Percentiles rank a stretch among this genome's conserved stretches.
phyloP scores from a whole-genome alignment of 2,113 vertebrate genomes.

The Aramus guarauna region DNA sequence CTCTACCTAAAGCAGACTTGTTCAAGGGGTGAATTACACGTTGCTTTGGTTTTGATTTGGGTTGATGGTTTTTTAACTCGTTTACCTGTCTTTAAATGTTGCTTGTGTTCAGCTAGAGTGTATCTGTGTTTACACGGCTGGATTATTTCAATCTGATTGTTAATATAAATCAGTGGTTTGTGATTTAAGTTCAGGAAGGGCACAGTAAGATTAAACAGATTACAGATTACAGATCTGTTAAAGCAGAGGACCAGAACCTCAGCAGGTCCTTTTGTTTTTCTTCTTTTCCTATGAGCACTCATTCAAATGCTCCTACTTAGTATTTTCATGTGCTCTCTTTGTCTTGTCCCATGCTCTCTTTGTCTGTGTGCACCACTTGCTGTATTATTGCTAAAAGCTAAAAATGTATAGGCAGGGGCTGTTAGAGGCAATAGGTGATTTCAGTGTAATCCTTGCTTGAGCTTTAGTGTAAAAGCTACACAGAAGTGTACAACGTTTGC shows the following conservation, averaged over 20 bases:
- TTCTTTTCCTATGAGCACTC: not conserved
- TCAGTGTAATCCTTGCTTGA: not conserved
- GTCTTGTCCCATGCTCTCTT: not conserved
- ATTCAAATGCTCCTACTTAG: not conserved
- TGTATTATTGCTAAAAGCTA: not conserved
- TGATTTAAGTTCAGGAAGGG: not conserved
- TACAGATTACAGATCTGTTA: not conserved
- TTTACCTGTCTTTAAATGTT: not conserved
- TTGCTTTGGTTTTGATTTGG: not conserved
- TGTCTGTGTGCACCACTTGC: not conserved
- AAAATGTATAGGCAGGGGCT: not conserved
- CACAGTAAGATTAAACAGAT: not conserved
- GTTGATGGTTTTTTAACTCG: not conserved
- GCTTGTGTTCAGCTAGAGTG: not conserved
- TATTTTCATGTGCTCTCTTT: not conserved
- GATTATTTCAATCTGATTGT: not conserved
- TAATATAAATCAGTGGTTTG: not conserved
- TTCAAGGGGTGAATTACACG: fast-evolving
- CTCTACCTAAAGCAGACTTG: not conserved
- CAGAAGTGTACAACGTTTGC: not conserved
- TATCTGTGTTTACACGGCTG: not conserved
- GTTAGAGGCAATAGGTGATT: not conserved
- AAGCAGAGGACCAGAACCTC: not conserved
- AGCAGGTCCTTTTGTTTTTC: not conserved
- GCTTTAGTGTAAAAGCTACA: not conserved